Percentiles rank a stretch among this genome's conserved stretches.
These are phyloP conservation scores for Protaetia brevitarsis DNA, from an alignment of 1,140 invertebrate species.

Conservation along the genomic window DNA sequence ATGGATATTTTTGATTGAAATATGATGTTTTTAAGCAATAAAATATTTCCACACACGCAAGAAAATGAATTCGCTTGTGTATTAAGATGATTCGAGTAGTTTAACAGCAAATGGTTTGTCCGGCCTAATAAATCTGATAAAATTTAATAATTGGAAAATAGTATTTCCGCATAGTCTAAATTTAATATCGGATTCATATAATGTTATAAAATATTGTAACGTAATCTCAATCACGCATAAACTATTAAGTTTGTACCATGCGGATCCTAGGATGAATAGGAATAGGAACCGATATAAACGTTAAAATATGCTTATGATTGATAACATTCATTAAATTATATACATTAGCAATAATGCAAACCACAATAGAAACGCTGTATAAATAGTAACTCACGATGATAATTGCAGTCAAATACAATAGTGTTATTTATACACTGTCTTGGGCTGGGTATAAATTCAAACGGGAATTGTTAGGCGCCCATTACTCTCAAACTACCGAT, in stretches of 20 bases:
- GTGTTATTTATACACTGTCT: slow-evolving; percentile 10
- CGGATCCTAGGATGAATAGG: background rate
- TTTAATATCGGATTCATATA: too few species aligned
- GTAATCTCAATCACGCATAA: background rate
- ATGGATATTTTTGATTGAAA: too few species aligned
- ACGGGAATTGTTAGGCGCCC: background rate
- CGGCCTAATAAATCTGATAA: too few species aligned
- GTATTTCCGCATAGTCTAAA: too few species aligned
- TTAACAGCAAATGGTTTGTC: too few species aligned
- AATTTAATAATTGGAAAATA: too few species aligned
- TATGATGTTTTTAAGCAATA: too few species aligned
- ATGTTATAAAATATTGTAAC: background rate
- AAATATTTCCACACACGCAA: too few species aligned
- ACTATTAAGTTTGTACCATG: background rate
- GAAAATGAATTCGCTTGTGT: too few species aligned
- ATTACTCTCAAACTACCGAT: background rate
- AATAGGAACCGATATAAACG: background rate
- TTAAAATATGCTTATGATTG: slow-evolving; percentile 6
- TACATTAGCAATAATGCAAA: background rate
- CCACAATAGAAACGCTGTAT: slow-evolving; percentile 1
- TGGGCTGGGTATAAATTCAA: slow-evolving; percentile 8
- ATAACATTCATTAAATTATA: slow-evolving; percentile 4
- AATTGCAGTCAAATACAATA: slow-evolving; percentile 10
- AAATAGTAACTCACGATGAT: slow-evolving; percentile 15
- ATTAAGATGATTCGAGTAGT: too few species aligned